A percentile compares a stretch with the other conserved stretches of the same genome.
phyloP scores from a whole-genome alignment of 2,113 vertebrate genomes.

The Bettongia penicillata region DNA sequence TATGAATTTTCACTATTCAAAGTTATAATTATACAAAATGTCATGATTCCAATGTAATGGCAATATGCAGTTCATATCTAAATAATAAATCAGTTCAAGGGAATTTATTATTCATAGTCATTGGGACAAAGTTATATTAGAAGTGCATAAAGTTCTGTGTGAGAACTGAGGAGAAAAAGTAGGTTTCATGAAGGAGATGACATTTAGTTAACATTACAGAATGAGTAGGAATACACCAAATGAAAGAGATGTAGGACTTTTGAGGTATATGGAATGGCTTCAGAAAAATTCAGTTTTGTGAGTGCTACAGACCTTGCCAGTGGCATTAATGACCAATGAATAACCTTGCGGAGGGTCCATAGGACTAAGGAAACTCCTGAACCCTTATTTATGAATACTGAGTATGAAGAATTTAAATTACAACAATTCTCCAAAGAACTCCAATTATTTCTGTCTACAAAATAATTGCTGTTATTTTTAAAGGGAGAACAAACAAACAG shows the following conservation, averaged over 20 bases:
- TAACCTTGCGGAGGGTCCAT: not conserved
- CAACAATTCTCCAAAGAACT: not conserved
- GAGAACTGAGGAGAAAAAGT: not conserved
- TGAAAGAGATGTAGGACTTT: not conserved
- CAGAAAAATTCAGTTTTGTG: not conserved
- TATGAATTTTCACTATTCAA: not conserved
- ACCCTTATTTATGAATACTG: not conserved
- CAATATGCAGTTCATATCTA: not conserved
- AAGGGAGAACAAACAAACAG: not conserved
- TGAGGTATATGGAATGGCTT: not conserved
- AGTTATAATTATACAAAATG: not conserved
- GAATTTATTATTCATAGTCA: not conserved
- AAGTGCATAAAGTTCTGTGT: not conserved
- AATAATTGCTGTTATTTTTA: not conserved
- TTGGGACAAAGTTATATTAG: not conserved
- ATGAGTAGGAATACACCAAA: not conserved
- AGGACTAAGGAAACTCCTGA: not conserved
- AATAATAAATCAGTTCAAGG: not conserved
- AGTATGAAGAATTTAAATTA: not conserved
- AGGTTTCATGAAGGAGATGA: not conserved
- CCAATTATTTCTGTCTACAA: not conserved
- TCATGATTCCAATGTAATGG: not conserved
- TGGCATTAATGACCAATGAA: not conserved
- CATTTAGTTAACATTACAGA: not conserved
- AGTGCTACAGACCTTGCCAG: not conserved